Evolutionary conservation across 2,888 invertebrate genomes (phyloP).

Genomic region (Drosophila quinaria): DNA sequence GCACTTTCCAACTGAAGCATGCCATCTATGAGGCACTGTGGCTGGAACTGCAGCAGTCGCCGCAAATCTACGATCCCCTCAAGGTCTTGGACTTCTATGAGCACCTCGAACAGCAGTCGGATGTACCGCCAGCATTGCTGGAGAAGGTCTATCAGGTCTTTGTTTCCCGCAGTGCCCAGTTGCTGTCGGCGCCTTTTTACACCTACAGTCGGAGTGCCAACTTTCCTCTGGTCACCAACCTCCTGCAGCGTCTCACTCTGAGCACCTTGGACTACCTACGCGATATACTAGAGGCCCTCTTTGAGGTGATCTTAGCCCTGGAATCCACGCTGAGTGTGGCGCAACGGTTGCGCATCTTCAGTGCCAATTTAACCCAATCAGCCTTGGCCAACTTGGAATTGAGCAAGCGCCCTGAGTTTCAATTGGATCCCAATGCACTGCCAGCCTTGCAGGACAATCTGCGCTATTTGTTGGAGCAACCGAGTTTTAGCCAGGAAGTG

Average conservation of each 20-base stretch:
- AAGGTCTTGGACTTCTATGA: constrained; percentile 58
- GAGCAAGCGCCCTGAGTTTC: constrained; percentile 44
- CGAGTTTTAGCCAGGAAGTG: constrained; percentile 46
- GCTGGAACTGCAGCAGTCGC: constrained; percentile 62
- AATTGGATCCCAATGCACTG: constrained; percentile 25
- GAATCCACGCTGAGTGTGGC: constrained; percentile 55
- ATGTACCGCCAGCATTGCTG: constrained; percentile 39
- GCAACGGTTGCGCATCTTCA: constrained; percentile 49
- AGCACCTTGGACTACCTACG: constrained; percentile 50
- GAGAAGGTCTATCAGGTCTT: constrained; percentile 44
- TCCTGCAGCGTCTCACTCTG: constrained; percentile 57
- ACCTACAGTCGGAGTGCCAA: constrained; percentile 34
- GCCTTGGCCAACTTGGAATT: constrained; percentile 63
- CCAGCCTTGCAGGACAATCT: constrained; percentile 47
- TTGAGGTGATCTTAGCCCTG: constrained; percentile 57
- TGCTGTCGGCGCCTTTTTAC: constrained; percentile 65
- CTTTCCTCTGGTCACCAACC: constrained; percentile 53
- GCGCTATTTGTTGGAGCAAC: constrained; percentile 38
- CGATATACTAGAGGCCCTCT: constrained; percentile 63
- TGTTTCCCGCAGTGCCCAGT: constrained; percentile 54
- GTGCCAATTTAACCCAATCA: constrained; percentile 49
- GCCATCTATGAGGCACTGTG: constrained; percentile 70
- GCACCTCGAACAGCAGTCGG: constrained; percentile 33
- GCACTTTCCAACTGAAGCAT: constrained; percentile 50
- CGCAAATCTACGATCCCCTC: constrained; percentile 60